Base-by-base conservation (phyloP, 2,888 invertebrate genomes). In the Galeruca laticollis region DNA sequence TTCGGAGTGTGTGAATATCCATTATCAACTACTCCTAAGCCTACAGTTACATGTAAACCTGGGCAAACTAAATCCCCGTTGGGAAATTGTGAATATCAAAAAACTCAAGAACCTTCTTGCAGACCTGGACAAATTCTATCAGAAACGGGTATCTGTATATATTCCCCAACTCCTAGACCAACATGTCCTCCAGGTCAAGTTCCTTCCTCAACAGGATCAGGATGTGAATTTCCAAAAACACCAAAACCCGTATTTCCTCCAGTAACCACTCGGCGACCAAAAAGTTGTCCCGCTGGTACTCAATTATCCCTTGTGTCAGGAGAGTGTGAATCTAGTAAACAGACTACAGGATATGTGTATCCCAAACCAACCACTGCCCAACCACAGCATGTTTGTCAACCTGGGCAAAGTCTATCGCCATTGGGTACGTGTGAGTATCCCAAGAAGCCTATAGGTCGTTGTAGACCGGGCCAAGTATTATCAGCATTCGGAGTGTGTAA, bases 81-180 rank as follows among this genome's bases (percentile, higher is more conserved):
- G 5, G 78, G 78, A 18, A 57, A 51, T 51, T 78, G 78, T 47
- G 72, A 65, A 31, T 72, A 68, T 20, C 65, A 67, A n/a, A 15
- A 68, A 8, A 69, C 61, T 11, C 40, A 70, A 37, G 57, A 21
- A 59, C 51, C 71, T 21, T 57, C 62, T 54, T 73, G 73, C 57
- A 8, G 43, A 35, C 61, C 65, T 10, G 72, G 70, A 13, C 69
- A 70, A 59, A 35, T 70, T n/a, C 20, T 21, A 13, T 51, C 51
- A 0, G 15, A 1, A n/a, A n/a, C 62, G 4, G n/a, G 20, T 26
- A 26, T 1, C 2, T 26, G 26, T 26, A 26, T 26, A 26, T 26
- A 26, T 0, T 1, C 26, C 0, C 26, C 26, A 26, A 6, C 26
- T 26, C 2, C 26, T 6, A 26, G 6, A 0, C 1, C 0, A 26